Evolutionary conservation across 2,113 vertebrate species (phyloP).

Genomic region (Pao palembangensis): DNA sequence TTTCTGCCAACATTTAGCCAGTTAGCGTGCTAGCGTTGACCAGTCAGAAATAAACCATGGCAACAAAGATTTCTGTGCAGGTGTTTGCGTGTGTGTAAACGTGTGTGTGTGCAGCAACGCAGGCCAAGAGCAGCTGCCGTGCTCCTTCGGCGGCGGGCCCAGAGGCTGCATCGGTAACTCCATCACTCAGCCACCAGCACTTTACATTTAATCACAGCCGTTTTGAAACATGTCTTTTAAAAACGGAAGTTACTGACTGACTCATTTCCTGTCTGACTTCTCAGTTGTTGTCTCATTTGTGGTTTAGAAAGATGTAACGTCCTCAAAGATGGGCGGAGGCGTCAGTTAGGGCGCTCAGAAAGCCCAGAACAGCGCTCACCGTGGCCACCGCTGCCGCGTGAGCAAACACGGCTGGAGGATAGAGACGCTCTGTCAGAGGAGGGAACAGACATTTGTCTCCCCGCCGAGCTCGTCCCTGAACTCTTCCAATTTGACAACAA

Average conservation of each 20-base stretch:
- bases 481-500: too few relatives aligned
- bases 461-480: too few relatives aligned
- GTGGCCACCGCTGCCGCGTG: constrained; percentile 11
- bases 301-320: neutral
- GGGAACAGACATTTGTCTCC: too few relatives aligned
- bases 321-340: neutral
- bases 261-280: neutral
- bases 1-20: too few relatives aligned
- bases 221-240: neutral
- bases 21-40: too few relatives aligned
- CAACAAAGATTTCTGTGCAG: too few relatives aligned
- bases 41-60: too few relatives aligned
- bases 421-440: too few relatives aligned
- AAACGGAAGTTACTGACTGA: too few relatives aligned
- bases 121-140: constrained; percentile 60
- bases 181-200: neutral
- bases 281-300: neutral
- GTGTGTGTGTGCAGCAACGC: constrained; percentile 50
- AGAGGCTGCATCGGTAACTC: constrained; percentile 60
- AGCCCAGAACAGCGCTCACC: constrained; percentile 16
- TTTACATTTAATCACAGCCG: too few relatives aligned
- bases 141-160: constrained; percentile 59
- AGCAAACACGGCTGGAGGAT: neutral
- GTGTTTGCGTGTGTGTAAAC: neutral
- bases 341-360: neutral